Percentiles rank a stretch among this genome's conserved stretches.
Conservation (phyloP, 2,888 invertebrate genomes). For the Melolontha melolontha region DNA sequence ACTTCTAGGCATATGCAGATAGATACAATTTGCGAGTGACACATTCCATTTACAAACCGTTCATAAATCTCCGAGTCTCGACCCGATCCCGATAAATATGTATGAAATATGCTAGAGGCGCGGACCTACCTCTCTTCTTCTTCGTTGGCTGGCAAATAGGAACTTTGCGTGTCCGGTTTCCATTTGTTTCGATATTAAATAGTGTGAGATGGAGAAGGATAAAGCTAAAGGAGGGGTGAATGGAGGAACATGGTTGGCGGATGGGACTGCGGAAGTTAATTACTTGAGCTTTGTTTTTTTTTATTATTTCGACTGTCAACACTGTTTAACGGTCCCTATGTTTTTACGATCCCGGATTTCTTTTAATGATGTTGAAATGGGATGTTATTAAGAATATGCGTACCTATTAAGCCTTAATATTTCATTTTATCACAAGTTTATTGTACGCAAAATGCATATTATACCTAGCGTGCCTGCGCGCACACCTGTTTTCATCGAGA, state of each 20-base stretch:
- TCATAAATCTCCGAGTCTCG: constrained; percentile 56
- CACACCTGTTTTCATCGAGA: no score
- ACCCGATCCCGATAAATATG: constrained; percentile 58
- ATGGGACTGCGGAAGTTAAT: constrained; percentile 35
- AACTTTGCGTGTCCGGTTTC: constrained; percentile 39
- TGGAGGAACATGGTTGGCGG: constrained; percentile 8
- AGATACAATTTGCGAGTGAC: constrained; percentile 59
- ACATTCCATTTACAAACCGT: constrained; percentile 58
- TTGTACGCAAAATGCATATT: no score
- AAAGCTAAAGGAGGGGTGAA: neutral
- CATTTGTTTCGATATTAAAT: constrained; percentile 41
- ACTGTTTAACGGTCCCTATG: constrained; percentile 16
- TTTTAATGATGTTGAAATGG: neutral
- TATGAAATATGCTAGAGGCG: constrained; percentile 56
- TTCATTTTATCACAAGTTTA: no score
- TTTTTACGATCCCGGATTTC: constrained; percentile 17
- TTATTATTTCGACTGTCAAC: constrained; percentile 29
- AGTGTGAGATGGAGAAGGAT: neutral
- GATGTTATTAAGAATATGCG: no score
- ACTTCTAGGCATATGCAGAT: constrained; percentile 54
- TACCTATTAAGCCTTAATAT: no score
- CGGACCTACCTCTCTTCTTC: constrained; percentile 25
- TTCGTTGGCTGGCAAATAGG: constrained; percentile 37
- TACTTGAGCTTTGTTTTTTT: constrained; percentile 28
- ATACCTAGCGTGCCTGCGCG: no score